Evolutionary conservation across 2,113 vertebrate species (phyloP), one percentile per base, ranked within the genome.

Genomic region (Lycaon pictus): DNA sequence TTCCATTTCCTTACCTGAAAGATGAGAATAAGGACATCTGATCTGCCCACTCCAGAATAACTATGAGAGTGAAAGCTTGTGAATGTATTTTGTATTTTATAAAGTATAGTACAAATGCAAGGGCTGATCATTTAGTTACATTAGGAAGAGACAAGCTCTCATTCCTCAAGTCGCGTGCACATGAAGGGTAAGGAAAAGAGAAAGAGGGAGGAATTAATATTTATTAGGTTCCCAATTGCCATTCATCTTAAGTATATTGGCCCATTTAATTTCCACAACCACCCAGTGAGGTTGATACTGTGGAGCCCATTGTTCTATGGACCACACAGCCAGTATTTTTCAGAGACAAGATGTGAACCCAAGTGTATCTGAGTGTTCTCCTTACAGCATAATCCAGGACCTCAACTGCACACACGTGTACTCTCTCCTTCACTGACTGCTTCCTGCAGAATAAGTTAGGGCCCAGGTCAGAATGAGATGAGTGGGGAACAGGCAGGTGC

Each of bases 111-210:
- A 94, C 19, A 79, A 67, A 86, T 87, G 35, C 35, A 87, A 92
- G 82, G 65, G 88, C 23, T 67, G 37, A 87, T 94, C 85, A 80
- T 93, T 96, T 95, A 97, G 86, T 77, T 94, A 48, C 23, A 72
- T 93, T 97, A 90, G 62, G 74, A 77, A 62, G 48, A 95, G 85
- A 90, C 22, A 93, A 74, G 19, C 58, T 88, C 32, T 94, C 65
- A 93, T 89, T 93, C 35, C n/a, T 96, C 80, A 91, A 43, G 53
- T 92, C 17, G 1, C 87, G 90, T 83, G 79, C 19, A 95, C 79
- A 93, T 88, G 56, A 95, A 96, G 37, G 20, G 71, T 71, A 95
- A 97, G 65, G 37, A 53, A 93, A 90, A 94, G 35, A 85, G 69
- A 85, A 23, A 7, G 15, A 76, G 53, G 71, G 77, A 77, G 13